phyloP scores from a whole-genome alignment of 2,113 vertebrate species.

The Narcine bancroftii region DNA sequence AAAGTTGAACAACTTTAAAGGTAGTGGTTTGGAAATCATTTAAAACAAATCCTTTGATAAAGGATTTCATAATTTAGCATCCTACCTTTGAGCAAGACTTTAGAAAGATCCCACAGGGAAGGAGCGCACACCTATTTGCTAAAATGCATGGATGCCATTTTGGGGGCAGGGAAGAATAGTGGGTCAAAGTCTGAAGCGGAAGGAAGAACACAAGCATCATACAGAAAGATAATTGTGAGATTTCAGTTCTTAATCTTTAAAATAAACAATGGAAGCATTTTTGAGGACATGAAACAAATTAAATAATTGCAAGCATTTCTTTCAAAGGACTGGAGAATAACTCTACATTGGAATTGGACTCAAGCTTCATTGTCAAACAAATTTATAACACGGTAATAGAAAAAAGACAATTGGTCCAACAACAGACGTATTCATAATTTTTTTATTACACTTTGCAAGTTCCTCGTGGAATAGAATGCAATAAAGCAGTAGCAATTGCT shows the following conservation, averaged over 20 bases:
- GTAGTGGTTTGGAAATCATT: too few species aligned
- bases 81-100: too few species aligned
- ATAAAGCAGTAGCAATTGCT: not conserved
- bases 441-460: not conserved
- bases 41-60: too few species aligned
- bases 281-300: not conserved
- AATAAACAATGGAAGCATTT: not conserved
- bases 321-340: not conserved
- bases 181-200: not conserved
- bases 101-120: too few species aligned
- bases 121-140: too few species aligned
- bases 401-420: not conserved
- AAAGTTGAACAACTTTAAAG: too few species aligned
- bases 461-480: not conserved
- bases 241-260: not conserved
- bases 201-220: not conserved
- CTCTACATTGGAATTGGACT: not conserved
- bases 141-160: too few species aligned
- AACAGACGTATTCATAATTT: not conserved
- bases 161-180: too few species aligned
- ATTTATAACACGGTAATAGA: slow-evolving; percentile 16
- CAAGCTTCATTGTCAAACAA: slow-evolving; percentile 2
- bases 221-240: not conserved
- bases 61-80: too few species aligned
- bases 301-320: not conserved